phyloP scores from a whole-genome alignment of 2,888 invertebrate species.

The Hymenopus coronatus region DNA sequence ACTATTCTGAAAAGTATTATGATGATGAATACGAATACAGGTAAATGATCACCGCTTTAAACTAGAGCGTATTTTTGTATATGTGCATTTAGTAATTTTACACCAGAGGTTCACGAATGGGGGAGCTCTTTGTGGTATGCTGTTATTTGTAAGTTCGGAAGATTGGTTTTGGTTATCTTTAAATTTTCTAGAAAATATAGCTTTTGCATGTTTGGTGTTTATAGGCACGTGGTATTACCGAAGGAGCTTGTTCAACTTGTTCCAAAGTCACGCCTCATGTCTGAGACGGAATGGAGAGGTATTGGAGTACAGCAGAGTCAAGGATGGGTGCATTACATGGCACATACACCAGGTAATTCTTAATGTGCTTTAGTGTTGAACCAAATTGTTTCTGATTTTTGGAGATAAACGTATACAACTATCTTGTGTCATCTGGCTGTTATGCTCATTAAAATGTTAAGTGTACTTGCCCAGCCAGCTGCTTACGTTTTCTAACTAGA shows the following conservation, averaged over 20 bases:
- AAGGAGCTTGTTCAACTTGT: constrained; percentile 88
- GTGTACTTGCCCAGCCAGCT: too few relatives aligned
- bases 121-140: background rate
- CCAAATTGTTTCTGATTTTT: background rate
- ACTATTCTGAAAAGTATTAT: constrained; percentile 90
- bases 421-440: background rate
- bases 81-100: background rate
- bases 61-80: background rate
- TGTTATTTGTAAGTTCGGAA: background rate
- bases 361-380: background rate
- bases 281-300: constrained; percentile 89
- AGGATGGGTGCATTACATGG: constrained; percentile 97
- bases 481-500: too few relatives aligned
- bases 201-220: constrained; percentile 36
- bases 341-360: constrained; percentile 79
- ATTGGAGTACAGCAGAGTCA: constrained; percentile 95
- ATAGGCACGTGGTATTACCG: constrained; percentile 90
- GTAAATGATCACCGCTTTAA: constrained; percentile 52
- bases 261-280: constrained; percentile 90
- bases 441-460: background rate
- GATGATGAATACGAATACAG: constrained; percentile 91
- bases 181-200: background rate
- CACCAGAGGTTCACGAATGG: background rate
- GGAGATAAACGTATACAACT: background rate
- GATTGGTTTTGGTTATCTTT: background rate